Percentiles rank a stretch among this genome's conserved stretches.
These are phyloP conservation scores for Chorisops tibialis DNA, from an alignment of 2,888 invertebrate species.

Conservation along the genomic window DNA sequence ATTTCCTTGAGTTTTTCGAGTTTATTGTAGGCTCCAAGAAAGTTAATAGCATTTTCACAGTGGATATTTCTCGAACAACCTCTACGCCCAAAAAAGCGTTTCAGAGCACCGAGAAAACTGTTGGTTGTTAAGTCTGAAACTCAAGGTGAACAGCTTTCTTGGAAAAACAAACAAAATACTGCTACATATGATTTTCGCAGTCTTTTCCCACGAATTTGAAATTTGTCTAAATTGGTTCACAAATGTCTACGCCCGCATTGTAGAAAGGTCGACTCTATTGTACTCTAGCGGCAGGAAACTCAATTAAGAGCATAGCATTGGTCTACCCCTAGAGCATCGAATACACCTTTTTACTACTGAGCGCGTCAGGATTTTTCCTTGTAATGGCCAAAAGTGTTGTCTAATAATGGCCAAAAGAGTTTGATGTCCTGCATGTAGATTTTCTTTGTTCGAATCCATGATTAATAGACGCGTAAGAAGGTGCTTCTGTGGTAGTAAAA, in stretches of 20 bases:
- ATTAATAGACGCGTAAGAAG: too few relatives aligned
- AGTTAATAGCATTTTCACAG: conserved; percentile 37
- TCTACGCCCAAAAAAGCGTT: conserved; percentile 35
- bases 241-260: not conserved
- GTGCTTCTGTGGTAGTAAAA: too few relatives aligned
- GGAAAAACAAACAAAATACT: conserved; percentile 35
- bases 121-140: conserved; percentile 21
- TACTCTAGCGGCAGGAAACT: not conserved
- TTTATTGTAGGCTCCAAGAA: too few relatives aligned
- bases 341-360: conserved; percentile 7
- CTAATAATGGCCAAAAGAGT: not conserved
- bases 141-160: not conserved
- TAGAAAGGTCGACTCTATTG: not conserved
- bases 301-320: conserved; percentile 6
- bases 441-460: too few relatives aligned
- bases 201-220: conserved; percentile 27
- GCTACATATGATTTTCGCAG: conserved; percentile 33
- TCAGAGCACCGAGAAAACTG: too few relatives aligned
- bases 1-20: conserved; percentile 1
- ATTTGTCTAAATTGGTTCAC: not conserved
- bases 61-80: conserved; percentile 28
- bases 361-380: too few relatives aligned
- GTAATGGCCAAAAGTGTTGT: conserved; percentile 25
- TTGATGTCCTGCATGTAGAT: conserved; percentile 14
- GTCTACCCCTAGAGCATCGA: conserved; percentile 29